phyloP scores from a whole-genome alignment of 2,888 invertebrate genomes.

The Drosophila affinis region DNA sequence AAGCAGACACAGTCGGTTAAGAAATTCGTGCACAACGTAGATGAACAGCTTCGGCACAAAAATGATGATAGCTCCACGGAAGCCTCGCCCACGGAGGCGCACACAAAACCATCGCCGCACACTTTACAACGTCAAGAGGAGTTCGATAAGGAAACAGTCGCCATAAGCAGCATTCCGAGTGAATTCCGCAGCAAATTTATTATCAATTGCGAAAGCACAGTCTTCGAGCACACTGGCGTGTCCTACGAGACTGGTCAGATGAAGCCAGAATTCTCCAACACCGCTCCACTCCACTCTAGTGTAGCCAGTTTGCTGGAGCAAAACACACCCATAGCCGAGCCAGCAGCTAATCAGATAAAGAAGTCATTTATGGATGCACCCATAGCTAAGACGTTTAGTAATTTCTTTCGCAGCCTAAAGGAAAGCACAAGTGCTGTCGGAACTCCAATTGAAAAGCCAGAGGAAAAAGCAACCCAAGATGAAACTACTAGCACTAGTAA shows the following conservation, averaged over 20 bases:
- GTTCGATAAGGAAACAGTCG: slow-evolving; percentile 64
- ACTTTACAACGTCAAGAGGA: slow-evolving; percentile 72
- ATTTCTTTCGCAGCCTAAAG: slow-evolving; percentile 83
- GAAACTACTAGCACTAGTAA: slow-evolving; percentile 69
- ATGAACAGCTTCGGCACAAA: slow-evolving; percentile 83
- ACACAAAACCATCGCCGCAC: slow-evolving; percentile 41
- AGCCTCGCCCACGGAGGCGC: slow-evolving; percentile 44
- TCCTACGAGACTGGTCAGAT: slow-evolving; percentile 85
- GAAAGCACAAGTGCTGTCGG: slow-evolving; percentile 72
- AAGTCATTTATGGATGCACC: slow-evolving; percentile 80
- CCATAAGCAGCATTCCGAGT: slow-evolving; percentile 38
- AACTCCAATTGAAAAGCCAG: slow-evolving; percentile 38
- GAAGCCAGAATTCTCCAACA: slow-evolving; percentile 83
- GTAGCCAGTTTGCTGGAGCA: slow-evolving; percentile 74
- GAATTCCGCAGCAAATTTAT: slow-evolving; percentile 86
- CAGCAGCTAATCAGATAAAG: slow-evolving; percentile 72
- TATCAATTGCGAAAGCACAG: slow-evolving; percentile 89
- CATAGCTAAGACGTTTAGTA: slow-evolving; percentile 83
- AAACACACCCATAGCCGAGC: slow-evolving; percentile 78
- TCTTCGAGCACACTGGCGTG: slow-evolving; percentile 91
- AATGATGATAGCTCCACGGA: slow-evolving; percentile 76
- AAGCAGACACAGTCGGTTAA: slow-evolving; percentile 76
- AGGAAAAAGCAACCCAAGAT: slow-evolving; percentile 57
- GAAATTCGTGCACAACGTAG: slow-evolving; percentile 84
- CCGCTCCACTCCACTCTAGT: slow-evolving; percentile 52